phyloP scores from a whole-genome alignment of 1,140 invertebrate species.

The Bombus vancouverensis region DNA sequence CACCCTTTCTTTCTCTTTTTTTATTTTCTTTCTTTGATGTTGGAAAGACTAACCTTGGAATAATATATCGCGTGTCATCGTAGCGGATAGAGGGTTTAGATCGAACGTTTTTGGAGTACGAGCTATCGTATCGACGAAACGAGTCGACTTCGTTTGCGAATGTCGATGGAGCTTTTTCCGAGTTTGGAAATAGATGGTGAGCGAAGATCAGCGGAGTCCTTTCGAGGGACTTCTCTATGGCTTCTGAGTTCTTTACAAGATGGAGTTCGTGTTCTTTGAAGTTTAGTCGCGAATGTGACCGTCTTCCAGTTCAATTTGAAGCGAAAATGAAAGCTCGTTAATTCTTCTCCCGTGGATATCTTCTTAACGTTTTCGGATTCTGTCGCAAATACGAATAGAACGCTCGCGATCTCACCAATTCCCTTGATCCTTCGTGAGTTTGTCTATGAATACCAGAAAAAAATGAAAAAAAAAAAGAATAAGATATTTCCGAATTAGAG shows the following conservation, averaged over 20 bases:
- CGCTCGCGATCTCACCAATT: no score
- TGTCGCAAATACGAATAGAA: no score
- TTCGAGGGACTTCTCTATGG: neutral
- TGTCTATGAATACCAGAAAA: no score
- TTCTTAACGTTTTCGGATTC: no score
- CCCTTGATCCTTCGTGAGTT: no score
- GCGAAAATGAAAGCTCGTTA: no score
- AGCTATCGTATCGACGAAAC: neutral
- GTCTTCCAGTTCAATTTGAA: no score
- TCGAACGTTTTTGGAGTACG: neutral
- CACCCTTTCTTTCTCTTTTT: neutral
- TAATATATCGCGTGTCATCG: conserved; percentile 1
- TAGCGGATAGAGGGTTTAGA: neutral
- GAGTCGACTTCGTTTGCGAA: neutral
- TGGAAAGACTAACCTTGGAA: neutral
- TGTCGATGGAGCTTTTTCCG: neutral
- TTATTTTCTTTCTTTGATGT: neutral
- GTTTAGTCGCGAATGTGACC: no score
- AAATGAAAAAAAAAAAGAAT: no score
- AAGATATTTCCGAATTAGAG: no score
- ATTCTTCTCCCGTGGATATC: no score
- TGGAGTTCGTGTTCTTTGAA: neutral
- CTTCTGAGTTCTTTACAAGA: neutral
- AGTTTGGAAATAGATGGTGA: neutral
- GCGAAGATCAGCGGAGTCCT: neutral